These are phyloP conservation scores for Rhagologus leucostigma DNA, from an alignment of 2,113 vertebrate genomes.

Conservation along the genomic window DNA sequence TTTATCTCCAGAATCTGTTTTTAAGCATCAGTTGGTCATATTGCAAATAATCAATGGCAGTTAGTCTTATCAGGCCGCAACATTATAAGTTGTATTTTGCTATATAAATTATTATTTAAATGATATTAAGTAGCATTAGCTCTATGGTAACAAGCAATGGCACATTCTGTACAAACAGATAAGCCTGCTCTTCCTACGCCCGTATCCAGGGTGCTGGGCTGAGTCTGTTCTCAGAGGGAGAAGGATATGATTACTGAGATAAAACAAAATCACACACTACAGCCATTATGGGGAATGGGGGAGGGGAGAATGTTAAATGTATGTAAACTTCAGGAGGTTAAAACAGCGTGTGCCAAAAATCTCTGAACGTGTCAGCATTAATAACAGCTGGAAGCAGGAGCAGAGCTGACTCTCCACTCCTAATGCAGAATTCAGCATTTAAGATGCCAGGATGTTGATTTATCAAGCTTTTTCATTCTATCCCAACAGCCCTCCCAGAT, in stretches of 20 bases:
- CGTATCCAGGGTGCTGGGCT: slow-evolving; percentile 7
- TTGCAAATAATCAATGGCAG: slow-evolving; percentile 4
- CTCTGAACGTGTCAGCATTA: slow-evolving; percentile 31
- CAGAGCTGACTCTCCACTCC: not conserved
- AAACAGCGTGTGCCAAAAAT: not conserved
- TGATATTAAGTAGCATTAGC: slow-evolving; percentile 5
- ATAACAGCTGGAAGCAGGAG: slow-evolving; percentile 13
- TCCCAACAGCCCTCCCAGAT: not conserved
- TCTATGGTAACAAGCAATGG: slow-evolving; percentile 27
- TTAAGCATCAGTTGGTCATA: not conserved
- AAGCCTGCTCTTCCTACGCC: slow-evolving; percentile 5
- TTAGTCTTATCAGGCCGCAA: slow-evolving; percentile 25
- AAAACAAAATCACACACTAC: slow-evolving; percentile 3
- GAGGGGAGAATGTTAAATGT: not conserved
- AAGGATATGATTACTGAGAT: slow-evolving; percentile 31
- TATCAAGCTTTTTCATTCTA: not conserved
- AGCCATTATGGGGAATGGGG: not conserved
- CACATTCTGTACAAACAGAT: slow-evolving; percentile 40
- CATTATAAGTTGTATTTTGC: slow-evolving; percentile 7
- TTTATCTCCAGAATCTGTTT: not conserved
- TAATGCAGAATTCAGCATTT: not conserved
- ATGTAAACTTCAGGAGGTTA: slow-evolving; percentile 19
- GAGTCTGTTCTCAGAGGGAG: slow-evolving; percentile 1
- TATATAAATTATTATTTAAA: slow-evolving; percentile 55
- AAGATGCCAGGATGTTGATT: not conserved